phyloP scores from a whole-genome alignment of 2,888 invertebrate species.

The Megalurothrips usitatus region DNA sequence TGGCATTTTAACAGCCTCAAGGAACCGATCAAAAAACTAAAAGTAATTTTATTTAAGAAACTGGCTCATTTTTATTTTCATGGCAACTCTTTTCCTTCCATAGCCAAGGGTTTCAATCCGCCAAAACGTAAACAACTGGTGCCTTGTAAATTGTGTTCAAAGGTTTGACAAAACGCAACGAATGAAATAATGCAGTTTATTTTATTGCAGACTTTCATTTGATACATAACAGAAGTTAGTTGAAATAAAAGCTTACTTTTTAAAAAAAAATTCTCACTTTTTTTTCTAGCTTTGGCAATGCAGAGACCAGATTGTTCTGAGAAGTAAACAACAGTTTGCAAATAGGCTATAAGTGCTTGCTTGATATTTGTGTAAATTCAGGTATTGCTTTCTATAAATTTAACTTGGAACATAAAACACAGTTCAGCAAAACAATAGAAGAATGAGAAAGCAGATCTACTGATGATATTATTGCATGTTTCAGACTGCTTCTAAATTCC shows the following conservation, averaged over 20 bases:
- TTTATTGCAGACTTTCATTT: slow-evolving; percentile 24
- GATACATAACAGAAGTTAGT: slow-evolving; percentile 25
- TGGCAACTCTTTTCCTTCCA: not conserved
- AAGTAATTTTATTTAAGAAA: not conserved
- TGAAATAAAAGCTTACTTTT: slow-evolving; percentile 20
- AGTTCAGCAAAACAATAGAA: not conserved
- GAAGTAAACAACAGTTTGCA: not conserved
- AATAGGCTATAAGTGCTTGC: slow-evolving; percentile 10
- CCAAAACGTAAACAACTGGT: not conserved
- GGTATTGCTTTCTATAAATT: not conserved
- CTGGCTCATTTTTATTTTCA: not conserved
- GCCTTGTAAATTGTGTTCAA: slow-evolving; percentile 20
- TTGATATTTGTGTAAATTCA: slow-evolving; percentile 9
- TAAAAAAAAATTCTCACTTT: not conserved
- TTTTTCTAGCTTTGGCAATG: slow-evolving; percentile 25
- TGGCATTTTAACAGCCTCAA: too few relatives aligned
- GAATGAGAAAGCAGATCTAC: not conserved
- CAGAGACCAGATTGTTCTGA: slow-evolving; percentile 9
- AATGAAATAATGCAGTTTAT: slow-evolving; percentile 17
- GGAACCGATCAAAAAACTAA: not conserved
- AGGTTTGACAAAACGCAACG: slow-evolving; percentile 23
- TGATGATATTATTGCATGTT: slow-evolving; percentile 14
- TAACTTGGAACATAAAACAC: slow-evolving; percentile 20
- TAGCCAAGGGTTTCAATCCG: not conserved
- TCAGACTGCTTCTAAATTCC: not conserved